phyloP scores from a whole-genome alignment of 2,797 vertebrate genomes.

The Oryzias dopingdopingensis region DNA sequence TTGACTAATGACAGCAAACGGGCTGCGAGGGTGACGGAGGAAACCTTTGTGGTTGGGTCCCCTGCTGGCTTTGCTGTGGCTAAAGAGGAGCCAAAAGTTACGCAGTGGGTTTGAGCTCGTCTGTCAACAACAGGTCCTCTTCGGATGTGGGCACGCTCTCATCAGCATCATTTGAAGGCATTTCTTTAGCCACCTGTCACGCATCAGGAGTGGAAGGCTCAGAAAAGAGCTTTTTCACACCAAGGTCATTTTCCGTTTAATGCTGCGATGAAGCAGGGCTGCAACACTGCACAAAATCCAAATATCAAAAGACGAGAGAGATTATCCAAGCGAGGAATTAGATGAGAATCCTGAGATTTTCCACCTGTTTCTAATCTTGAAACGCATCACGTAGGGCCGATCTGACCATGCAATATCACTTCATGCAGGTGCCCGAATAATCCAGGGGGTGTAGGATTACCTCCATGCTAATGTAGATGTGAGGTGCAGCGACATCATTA shows the following conservation, averaged over 20 bases:
- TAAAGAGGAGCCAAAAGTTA: slow-evolving; percentile 70
- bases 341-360: slow-evolving; percentile 5
- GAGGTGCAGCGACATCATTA: slow-evolving; percentile 40
- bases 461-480: slow-evolving; percentile 25
- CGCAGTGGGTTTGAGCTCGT: slow-evolving; percentile 71
- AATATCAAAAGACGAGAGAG: slow-evolving; percentile 20
- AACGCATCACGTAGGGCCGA: slow-evolving; percentile 18
- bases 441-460: slow-evolving; percentile 6
- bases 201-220: too few species aligned
- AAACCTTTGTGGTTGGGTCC: slow-evolving; percentile 49
- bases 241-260: slow-evolving; percentile 76
- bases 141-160: slow-evolving; percentile 47
- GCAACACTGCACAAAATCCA: slow-evolving; percentile 24
- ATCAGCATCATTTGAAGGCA: slow-evolving; percentile 26
- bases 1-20: slow-evolving; percentile 78
- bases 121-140: slow-evolving; percentile 72
- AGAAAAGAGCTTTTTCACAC: slow-evolving; percentile 28
- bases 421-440: slow-evolving; percentile 9
- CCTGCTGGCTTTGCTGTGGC: slow-evolving; percentile 60
- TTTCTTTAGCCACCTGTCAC: slow-evolving; percentile 7
- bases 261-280: slow-evolving; percentile 31
- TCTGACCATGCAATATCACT: slow-evolving; percentile 1
- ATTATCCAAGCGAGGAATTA: slow-evolving; percentile 2
- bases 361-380: slow-evolving; percentile 3
- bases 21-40: slow-evolving; percentile 62